These are phyloP conservation scores for Drosophila mercatorum DNA, from an alignment of 2,888 invertebrate species.

Conservation along the genomic window DNA sequence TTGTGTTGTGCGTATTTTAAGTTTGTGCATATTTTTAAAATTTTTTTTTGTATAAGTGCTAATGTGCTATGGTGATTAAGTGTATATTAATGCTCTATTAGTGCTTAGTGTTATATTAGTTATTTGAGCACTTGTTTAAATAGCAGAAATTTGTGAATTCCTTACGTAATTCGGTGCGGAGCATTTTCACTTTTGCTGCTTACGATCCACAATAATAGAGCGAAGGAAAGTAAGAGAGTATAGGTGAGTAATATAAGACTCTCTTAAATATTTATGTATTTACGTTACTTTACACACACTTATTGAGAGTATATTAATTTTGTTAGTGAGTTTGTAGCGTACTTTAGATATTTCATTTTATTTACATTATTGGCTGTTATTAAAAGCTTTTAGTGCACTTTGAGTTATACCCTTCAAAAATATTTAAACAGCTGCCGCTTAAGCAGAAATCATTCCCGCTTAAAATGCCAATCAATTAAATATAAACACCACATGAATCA, in stretches of 20 bases:
- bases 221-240: background rate
- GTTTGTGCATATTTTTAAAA: background rate
- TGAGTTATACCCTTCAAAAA: background rate
- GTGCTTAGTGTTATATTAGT: background rate
- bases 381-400: too few relatives aligned
- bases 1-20: background rate
- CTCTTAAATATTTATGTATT: background rate
- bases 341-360: too few relatives aligned
- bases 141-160: background rate
- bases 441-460: background rate
- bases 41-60: background rate
- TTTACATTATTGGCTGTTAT: background rate
- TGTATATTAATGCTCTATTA: too few relatives aligned
- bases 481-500: conserved; percentile 42
- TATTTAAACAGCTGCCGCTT: conserved; percentile 6
- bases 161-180: background rate
- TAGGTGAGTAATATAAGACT: background rate
- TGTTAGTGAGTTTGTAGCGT: background rate
- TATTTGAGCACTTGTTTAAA: background rate
- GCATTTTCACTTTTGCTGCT: background rate
- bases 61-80: background rate
- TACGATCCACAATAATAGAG: background rate
- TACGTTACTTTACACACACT: background rate
- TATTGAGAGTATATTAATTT: background rate
- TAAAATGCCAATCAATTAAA: conserved; percentile 54